Percentiles rank a stretch among this genome's conserved stretches.
Evolutionary conservation across 2,113 vertebrate genomes (phyloP).

Genomic region (Chlorodrepanis virens): DNA sequence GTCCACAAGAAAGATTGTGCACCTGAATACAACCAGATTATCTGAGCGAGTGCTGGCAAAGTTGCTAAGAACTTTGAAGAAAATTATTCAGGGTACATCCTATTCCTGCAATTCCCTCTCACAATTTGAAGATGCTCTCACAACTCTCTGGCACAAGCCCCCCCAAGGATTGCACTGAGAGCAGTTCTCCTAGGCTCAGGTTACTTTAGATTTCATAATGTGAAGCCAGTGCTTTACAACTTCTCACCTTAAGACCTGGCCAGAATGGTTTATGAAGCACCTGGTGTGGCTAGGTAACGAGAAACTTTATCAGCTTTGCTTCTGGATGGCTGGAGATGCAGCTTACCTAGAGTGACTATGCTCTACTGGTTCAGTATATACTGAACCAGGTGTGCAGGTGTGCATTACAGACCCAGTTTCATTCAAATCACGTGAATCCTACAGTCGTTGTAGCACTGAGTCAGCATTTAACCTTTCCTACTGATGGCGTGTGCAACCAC

Average conservation of each 20-base stretch:
- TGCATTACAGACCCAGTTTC: background rate
- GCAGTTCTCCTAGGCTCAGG: too few relatives aligned
- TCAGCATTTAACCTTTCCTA: background rate
- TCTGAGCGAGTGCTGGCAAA: background rate
- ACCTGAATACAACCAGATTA: background rate
- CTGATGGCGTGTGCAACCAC: background rate
- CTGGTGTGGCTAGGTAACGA: rapidly evolving
- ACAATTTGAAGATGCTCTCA: background rate
- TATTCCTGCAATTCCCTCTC: background rate
- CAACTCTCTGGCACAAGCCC: background rate
- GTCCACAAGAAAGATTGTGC: background rate
- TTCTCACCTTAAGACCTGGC: background rate
- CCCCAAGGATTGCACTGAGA: rapidly evolving
- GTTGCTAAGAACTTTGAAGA: background rate
- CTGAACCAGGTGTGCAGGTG: background rate
- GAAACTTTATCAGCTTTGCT: background rate
- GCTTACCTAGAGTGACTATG: background rate
- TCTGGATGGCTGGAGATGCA: background rate
- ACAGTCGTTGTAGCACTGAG: background rate
- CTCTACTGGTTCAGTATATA: background rate
- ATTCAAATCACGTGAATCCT: background rate
- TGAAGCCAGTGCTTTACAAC: background rate
- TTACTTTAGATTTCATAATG: background rate
- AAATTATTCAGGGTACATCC: background rate
- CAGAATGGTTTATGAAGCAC: background rate